Conservation (phyloP, 2,797 vertebrate species). For the Myotis pilosus region DNA sequence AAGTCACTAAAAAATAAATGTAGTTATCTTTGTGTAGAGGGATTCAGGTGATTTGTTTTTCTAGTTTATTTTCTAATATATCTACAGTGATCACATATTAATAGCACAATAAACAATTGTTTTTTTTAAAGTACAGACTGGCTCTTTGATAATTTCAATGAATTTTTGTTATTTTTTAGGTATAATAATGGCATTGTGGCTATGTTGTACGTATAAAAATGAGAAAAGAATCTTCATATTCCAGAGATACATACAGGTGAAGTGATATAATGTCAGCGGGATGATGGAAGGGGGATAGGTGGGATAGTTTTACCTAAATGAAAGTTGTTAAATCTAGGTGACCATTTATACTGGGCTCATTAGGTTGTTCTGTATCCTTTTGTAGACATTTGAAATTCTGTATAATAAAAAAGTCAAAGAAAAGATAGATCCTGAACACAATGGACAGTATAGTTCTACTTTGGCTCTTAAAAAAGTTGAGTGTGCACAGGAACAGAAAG, state of each 20-base stretch:
- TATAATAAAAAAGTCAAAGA: background rate
- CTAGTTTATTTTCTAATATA: conserved; percentile 20
- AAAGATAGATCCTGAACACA: background rate
- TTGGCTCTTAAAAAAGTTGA: background rate
- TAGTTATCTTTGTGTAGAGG: background rate
- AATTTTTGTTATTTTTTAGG: background rate
- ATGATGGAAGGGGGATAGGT: background rate
- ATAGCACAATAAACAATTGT: background rate
- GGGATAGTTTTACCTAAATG: background rate
- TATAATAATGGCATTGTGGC: background rate
- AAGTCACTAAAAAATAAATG: background rate
- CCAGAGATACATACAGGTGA: background rate
- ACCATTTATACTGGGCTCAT: background rate
- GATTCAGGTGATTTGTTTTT: background rate
- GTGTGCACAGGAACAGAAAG: background rate
- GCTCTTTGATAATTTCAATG: background rate
- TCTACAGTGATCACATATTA: background rate
- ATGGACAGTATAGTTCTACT: background rate
- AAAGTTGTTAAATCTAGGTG: background rate
- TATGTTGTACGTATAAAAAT: background rate
- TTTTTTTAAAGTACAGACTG: background rate
- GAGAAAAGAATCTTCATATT: background rate
- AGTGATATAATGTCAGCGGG: background rate
- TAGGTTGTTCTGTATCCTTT: background rate
- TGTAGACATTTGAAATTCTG: background rate